A percentile compares a stretch with the other conserved stretches of the same genome.
phyloP scores from a whole-genome alignment of 2,888 invertebrate genomes.

The Macroteleia sp. region DNA sequence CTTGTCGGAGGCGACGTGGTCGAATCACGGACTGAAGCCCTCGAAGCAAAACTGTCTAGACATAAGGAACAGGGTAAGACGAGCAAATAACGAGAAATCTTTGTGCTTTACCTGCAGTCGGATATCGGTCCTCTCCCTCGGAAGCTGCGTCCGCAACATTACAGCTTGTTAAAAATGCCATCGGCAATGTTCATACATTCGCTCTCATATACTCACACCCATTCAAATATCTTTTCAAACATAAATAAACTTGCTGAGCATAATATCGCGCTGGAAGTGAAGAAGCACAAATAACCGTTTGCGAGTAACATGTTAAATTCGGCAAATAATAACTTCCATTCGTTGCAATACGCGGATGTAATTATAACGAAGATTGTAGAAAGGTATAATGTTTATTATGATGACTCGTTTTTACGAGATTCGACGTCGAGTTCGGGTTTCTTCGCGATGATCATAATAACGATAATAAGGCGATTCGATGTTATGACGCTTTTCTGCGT shows the following conservation, averaged over 20 bases:
- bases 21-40: constrained; percentile 66
- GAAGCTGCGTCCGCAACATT: constrained; percentile 80
- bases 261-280: background rate
- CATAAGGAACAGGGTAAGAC: constrained; percentile 44
- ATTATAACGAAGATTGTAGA: constrained; percentile 32
- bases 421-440: background rate
- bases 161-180: constrained; percentile 60
- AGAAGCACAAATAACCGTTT: background rate
- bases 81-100: constrained; percentile 62
- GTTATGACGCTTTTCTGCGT: constrained; percentile 7
- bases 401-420: constrained; percentile 7
- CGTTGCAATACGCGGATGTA: constrained; percentile 2
- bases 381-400: constrained; percentile 42
- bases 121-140: constrained; percentile 82
- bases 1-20: constrained; percentile 57
- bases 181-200: constrained; percentile 21
- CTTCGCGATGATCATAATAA: constrained; percentile 11
- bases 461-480: constrained; percentile 9
- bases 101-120: constrained; percentile 80
- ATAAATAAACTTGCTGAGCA: background rate
- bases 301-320: constrained; percentile 14
- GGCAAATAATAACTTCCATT: constrained; percentile 17
- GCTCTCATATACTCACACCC: no score
- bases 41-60: constrained; percentile 56
- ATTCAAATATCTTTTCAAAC: background rate